Evolutionary conservation across 2,797 vertebrate genomes (phyloP).

Genomic region (Falco columbarius): DNA sequence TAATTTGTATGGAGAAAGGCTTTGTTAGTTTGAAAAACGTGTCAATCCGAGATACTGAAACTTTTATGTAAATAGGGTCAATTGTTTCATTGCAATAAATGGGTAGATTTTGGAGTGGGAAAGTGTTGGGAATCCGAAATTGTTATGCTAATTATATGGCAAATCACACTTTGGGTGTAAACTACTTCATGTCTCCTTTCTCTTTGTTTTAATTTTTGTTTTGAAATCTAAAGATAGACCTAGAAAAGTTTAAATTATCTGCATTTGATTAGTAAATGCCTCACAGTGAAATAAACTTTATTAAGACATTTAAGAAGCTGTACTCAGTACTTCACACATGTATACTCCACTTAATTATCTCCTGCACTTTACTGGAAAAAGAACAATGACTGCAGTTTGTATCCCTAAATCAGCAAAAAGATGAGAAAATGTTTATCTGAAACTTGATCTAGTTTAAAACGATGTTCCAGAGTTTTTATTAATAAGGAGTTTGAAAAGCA

Average conservation of each 20-base stretch:
- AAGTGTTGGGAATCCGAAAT: background rate
- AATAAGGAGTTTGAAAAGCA: background rate
- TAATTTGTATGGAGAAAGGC: background rate
- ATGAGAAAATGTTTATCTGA: background rate
- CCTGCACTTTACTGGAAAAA: background rate
- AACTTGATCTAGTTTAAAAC: background rate
- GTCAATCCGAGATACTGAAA: background rate
- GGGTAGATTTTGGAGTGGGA: background rate
- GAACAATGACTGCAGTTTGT: background rate
- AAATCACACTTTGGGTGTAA: background rate
- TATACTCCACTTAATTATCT: background rate
- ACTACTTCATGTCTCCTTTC: background rate
- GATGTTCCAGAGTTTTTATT: background rate
- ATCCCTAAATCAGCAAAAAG: background rate
- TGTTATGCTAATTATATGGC: background rate
- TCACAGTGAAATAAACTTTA: background rate
- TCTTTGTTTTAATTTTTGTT: background rate
- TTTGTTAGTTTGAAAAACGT: background rate
- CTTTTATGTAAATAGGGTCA: background rate
- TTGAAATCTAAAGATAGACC: background rate
- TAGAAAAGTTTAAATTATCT: background rate
- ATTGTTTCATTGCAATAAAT: background rate
- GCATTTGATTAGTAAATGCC: background rate
- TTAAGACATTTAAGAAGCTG: background rate
- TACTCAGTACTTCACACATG: background rate